Evolutionary conservation across 1,140 invertebrate species (phyloP).

Genomic region (Colletes latitarsis): DNA sequence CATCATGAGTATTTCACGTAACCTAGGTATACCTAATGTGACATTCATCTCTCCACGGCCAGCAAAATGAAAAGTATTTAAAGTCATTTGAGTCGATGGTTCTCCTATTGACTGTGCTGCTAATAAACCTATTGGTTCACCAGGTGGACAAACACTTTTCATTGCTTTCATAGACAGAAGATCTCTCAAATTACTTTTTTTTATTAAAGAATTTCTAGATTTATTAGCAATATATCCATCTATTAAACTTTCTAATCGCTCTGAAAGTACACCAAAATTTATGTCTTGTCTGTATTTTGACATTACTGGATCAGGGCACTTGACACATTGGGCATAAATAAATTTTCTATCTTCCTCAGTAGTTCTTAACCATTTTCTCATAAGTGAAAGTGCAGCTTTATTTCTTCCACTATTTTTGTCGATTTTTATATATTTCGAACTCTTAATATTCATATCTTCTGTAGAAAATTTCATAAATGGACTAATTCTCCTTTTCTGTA

Average conservation of each 20-base stretch:
- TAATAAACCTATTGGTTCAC: slow-evolving; percentile 97
- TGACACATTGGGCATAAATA: slow-evolving; percentile 72
- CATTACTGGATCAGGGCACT: slow-evolving; percentile 88
- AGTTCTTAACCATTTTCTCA: slow-evolving; percentile 84
- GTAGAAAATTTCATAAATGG: slow-evolving; percentile 72
- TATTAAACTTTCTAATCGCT: slow-evolving; percentile 88
- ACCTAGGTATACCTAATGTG: slow-evolving; percentile 97
- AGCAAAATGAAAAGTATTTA: slow-evolving; percentile 99
- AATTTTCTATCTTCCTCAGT: slow-evolving; percentile 83
- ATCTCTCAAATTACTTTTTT: slow-evolving; percentile 84
- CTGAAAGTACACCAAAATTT: slow-evolving; percentile 91
- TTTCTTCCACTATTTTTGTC: slow-evolving; percentile 69
- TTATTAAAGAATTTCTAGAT: slow-evolving; percentile 68
- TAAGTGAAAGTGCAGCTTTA: slow-evolving; percentile 80
- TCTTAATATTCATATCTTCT: slow-evolving; percentile 68
- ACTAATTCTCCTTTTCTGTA: slow-evolving; percentile 74
- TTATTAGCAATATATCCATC: slow-evolving; percentile 83
- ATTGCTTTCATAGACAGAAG: slow-evolving; percentile 90
- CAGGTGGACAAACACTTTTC: slow-evolving; percentile 90
- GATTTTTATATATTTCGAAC: slow-evolving; percentile 63
- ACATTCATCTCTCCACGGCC: slow-evolving; percentile 99
- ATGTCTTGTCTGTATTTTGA: slow-evolving; percentile 86
- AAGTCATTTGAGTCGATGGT: slow-evolving; percentile 99
- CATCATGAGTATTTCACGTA: slow-evolving; percentile 98
- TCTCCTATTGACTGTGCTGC: slow-evolving; percentile 98